phyloP scores from a whole-genome alignment of 1,140 invertebrate species.

The Scaptomyza hsui region DNA sequence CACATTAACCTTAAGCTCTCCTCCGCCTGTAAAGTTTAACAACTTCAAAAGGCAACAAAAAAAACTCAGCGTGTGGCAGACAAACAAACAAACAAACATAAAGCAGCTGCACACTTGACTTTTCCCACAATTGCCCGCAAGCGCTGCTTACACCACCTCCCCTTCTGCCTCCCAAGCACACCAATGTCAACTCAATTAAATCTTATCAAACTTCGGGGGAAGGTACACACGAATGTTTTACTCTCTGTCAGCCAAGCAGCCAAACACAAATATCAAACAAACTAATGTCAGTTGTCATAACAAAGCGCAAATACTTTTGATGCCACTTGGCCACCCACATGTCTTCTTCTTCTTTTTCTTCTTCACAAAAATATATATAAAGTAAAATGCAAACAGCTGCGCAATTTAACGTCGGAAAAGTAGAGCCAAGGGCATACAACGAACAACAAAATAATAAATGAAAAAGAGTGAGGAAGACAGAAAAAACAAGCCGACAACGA shows the following conservation, averaged over 20 bases:
- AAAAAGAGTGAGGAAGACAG: slow-evolving; percentile 57
- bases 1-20: slow-evolving; percentile 40
- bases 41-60: slow-evolving; percentile 67
- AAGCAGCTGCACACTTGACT: slow-evolving; percentile 75
- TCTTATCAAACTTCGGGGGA: slow-evolving; percentile 60
- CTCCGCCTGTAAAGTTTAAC: slow-evolving; percentile 21
- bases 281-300: slow-evolving; percentile 82
- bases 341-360: slow-evolving; percentile 19
- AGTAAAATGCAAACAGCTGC: slow-evolving; percentile 81
- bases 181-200: slow-evolving; percentile 75
- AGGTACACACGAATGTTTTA: slow-evolving; percentile 1
- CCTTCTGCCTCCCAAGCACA: slow-evolving; percentile 31
- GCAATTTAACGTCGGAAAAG: slow-evolving; percentile 78
- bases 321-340: slow-evolving; percentile 61
- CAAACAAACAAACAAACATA: slow-evolving; percentile 12
- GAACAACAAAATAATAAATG: slow-evolving; percentile 46
- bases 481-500: slow-evolving; percentile 44
- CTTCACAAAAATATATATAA: slow-evolving; percentile 58
- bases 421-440: slow-evolving; percentile 75
- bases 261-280: slow-evolving; percentile 81
- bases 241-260: slow-evolving; percentile 31
- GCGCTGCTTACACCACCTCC: slow-evolving; percentile 31
- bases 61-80: slow-evolving; percentile 53
- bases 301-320: slow-evolving; percentile 82
- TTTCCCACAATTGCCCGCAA: slow-evolving; percentile 76